Conservation (phyloP, 2,797 vertebrate genomes). For the Enteromius unitaeniatus region DNA sequence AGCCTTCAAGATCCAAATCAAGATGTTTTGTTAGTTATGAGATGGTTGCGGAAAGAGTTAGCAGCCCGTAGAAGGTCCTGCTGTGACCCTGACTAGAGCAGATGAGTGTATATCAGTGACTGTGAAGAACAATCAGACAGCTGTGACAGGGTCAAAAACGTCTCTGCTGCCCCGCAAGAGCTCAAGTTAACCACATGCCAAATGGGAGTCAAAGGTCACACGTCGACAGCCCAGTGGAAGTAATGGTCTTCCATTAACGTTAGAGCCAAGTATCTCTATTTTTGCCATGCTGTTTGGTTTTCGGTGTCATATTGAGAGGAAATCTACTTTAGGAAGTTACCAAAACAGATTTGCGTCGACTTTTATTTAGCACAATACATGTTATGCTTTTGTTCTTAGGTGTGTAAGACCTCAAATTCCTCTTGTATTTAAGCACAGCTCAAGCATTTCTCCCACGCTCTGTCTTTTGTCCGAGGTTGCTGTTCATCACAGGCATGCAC, state of each 20-base stretch:
- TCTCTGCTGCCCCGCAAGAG: background rate
- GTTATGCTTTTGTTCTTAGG: conserved; percentile 58
- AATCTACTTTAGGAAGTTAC: conserved; percentile 9
- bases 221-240: background rate
- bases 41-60: conserved; percentile 15
- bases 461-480: conserved; percentile 69
- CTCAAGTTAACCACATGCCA: conserved; percentile 50
- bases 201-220: conserved; percentile 49
- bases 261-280: conserved; percentile 27
- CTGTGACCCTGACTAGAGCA: conserved; percentile 18
- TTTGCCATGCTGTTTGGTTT: conserved; percentile 15
- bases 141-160: conserved; percentile 30
- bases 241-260: background rate
- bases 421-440: conserved; percentile 78
- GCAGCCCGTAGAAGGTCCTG: conserved; percentile 3
- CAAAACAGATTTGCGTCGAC: background rate
- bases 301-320: conserved; percentile 38
- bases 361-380: background rate
- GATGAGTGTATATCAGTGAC: conserved; percentile 32
- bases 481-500: conserved; percentile 66
- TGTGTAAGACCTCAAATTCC: conserved; percentile 77
- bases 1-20: conserved; percentile 9
- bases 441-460: conserved; percentile 69
- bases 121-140: conserved; percentile 40
- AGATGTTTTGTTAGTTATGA: conserved; percentile 12